A percentile compares a stretch with the other conserved stretches of the same genome.
Conservation (phyloP, 2,888 invertebrate species). For the Megastigmus dorsalis region DNA sequence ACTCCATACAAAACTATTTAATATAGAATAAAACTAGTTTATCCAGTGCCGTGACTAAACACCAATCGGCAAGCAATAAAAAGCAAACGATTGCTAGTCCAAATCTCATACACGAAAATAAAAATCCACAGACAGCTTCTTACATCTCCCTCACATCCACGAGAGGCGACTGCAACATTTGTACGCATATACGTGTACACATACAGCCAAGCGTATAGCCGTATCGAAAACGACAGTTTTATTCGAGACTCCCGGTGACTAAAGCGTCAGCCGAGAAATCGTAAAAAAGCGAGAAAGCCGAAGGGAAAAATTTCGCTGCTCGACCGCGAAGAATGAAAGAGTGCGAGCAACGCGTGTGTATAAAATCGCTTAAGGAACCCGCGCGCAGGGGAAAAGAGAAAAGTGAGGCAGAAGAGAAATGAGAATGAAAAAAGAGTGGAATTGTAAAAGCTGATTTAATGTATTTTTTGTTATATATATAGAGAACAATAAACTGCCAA, state of each 20-base stretch:
- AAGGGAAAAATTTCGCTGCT: constrained; percentile 35
- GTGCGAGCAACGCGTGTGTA: constrained; percentile 49
- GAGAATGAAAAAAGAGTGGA: constrained; percentile 43
- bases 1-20: too few species aligned
- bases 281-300: constrained; percentile 55
- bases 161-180: constrained; percentile 17
- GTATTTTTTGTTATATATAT: too few species aligned
- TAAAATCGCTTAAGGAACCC: constrained; percentile 31
- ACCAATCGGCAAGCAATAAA: constrained; percentile 27
- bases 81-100: constrained; percentile 24
- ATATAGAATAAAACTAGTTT: too few species aligned
- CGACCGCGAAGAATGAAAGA: constrained; percentile 42
- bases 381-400: neutral
- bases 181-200: neutral
- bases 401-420: neutral
- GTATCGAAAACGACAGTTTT: constrained; percentile 16
- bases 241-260: constrained; percentile 43
- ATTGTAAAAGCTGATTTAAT: too few species aligned
- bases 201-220: neutral
- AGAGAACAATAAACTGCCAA: too few species aligned
- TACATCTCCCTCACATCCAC: too few species aligned
- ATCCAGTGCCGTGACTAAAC: constrained; percentile 7
- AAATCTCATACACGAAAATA: constrained; percentile 37
- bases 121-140: constrained; percentile 24
- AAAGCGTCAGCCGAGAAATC: constrained; percentile 55